Evolutionary conservation across 2,797 vertebrate genomes (phyloP), one percentile per base, ranked within the genome.

Genomic region (Acipenser ruthenus): DNA sequence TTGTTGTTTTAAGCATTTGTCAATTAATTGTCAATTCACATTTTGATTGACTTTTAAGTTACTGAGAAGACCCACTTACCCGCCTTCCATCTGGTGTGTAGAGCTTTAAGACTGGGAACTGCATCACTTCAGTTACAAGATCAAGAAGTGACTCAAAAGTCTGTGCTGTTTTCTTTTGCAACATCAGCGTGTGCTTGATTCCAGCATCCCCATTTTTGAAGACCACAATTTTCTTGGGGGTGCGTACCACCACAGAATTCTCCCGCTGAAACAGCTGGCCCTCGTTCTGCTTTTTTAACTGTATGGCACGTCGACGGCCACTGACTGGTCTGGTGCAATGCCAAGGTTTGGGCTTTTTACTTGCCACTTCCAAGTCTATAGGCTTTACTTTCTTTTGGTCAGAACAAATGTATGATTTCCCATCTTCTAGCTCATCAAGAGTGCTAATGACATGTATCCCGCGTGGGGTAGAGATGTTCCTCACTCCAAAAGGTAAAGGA

Each of bases 401-500:
- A 15, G 96, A 97, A 67, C 97, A 99, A 73, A 99, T 86, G 18
- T 98, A 99, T 9, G 92, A 90, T 60, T 91, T 91, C 1, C 95
- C 95, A n/a, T 99, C 94, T 65, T 90, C 86, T 47, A 99, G 86
- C 49, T 98, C 91, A 50, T 95, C 93, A 70, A 99, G 73, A 68
- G 77, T 82, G 48, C 74, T 92, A 63, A 99, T 77, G 53, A 79
- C 77, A 71, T 93, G 93, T 62, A 80, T 88, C 13, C 96, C 96
- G 6, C 78, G 88, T 0, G 97, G 96, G 0, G 96, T 98, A 65
- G 91, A 94, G 75, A 99, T 96, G 78, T 91, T 98, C 72, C 95
- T 86, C 62, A 99, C 96, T 50, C 96, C 96, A 62, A 99, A 99
- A 5, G 95, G 92, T 66, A 99, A 80, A 4, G 96, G 95, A 68